These are phyloP conservation scores for Halictus rubicundus DNA, from an alignment of 1,140 invertebrate genomes.

Conservation along the genomic window DNA sequence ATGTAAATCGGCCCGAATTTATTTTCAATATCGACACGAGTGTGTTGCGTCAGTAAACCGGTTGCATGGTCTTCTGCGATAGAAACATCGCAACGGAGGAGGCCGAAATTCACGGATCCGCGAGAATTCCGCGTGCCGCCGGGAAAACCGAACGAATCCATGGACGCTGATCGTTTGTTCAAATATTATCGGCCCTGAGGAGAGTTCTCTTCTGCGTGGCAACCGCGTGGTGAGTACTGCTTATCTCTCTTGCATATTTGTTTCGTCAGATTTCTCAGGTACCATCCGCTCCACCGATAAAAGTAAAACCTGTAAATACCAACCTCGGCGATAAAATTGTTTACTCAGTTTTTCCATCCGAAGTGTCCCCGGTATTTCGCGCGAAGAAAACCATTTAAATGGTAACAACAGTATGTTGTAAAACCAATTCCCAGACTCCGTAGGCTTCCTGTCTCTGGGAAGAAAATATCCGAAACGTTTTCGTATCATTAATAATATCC, in stretches of 20 bases:
- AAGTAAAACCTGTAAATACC: too few relatives aligned
- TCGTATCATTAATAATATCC: too few relatives aligned
- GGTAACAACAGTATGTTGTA: too few relatives aligned
- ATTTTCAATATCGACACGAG: not conserved
- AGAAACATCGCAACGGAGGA: not conserved
- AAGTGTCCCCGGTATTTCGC: too few relatives aligned
- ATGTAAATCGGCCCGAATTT: not conserved
- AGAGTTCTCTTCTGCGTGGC: slow-evolving; percentile 20
- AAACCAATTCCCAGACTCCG: too few relatives aligned
- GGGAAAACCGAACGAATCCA: not conserved
- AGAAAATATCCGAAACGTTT: too few relatives aligned
- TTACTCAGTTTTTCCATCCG: too few relatives aligned
- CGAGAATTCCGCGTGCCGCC: not conserved
- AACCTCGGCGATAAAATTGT: too few relatives aligned
- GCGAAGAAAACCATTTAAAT: too few relatives aligned
- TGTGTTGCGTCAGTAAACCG: slow-evolving; percentile 7
- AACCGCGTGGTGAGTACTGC: slow-evolving; percentile 34
- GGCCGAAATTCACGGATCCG: not conserved
- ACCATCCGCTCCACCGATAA: too few relatives aligned
- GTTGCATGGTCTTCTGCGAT: not conserved
- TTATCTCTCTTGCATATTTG: slow-evolving; percentile 6
- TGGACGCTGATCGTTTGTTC: slow-evolving; percentile 22
- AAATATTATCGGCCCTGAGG: slow-evolving; percentile 14
- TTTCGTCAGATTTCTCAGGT: too few relatives aligned
- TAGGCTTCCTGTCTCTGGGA: too few relatives aligned